Evolutionary conservation across 2,797 vertebrate genomes (phyloP).

Genomic region (Antrozous pallidus): DNA sequence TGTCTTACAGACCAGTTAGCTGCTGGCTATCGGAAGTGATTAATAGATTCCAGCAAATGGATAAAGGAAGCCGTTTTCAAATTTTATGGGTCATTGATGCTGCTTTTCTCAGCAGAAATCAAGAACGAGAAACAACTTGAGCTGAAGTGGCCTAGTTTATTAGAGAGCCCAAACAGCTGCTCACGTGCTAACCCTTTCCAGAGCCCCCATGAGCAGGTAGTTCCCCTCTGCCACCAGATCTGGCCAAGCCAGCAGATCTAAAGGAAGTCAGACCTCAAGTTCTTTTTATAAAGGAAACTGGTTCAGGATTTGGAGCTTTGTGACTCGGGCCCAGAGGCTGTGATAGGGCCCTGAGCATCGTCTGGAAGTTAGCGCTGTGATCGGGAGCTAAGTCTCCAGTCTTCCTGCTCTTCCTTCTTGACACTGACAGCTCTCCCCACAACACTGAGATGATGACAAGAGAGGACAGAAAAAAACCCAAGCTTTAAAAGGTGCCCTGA

Average conservation of each 20-base stretch:
- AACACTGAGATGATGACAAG: not conserved
- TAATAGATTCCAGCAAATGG: slow-evolving; percentile 55
- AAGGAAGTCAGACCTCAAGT: not conserved
- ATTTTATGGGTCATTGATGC: slow-evolving; percentile 49
- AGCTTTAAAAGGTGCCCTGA: not conserved
- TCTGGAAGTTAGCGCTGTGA: accelerated
- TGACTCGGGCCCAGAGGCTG: not conserved
- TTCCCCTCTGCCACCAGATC: not conserved
- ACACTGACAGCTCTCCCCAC: not conserved
- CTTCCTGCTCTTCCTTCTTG: not conserved
- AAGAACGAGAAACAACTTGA: not conserved
- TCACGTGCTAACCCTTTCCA: not conserved
- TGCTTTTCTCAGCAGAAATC: slow-evolving; percentile 63
- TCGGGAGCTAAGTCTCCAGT: not conserved
- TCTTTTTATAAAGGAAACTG: not conserved
- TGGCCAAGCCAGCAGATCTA: not conserved
- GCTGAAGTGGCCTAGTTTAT: not conserved
- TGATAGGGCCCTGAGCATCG: accelerated
- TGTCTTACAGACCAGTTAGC: slow-evolving; percentile 60
- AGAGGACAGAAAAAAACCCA: not conserved
- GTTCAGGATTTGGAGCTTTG: not conserved
- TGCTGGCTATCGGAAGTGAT: slow-evolving; percentile 64
- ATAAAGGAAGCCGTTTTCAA: not conserved
- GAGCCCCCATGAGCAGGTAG: not conserved
- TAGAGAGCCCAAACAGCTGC: not conserved